Conservation (phyloP, 2,113 vertebrate species). For the Pyxicephalus adspersus region DNA sequence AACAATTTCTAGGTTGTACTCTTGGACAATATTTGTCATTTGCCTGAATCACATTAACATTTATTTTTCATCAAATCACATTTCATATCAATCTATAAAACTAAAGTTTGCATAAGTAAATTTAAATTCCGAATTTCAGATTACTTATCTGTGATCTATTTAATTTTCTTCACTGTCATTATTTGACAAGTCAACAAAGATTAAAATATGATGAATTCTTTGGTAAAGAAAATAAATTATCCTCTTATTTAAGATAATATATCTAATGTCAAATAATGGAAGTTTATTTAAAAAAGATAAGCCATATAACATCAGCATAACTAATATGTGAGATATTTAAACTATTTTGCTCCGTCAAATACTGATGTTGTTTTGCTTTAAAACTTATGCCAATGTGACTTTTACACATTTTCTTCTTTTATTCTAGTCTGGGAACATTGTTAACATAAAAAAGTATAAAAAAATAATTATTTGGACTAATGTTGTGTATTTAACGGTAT, state of each 20-base stretch:
- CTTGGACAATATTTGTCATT: slow-evolving; percentile 43
- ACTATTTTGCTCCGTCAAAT: no score
- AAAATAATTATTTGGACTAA: no score
- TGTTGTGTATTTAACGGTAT: no score
- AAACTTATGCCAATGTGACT: no score
- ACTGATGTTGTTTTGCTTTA: no score
- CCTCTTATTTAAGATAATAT: slow-evolving; percentile 22
- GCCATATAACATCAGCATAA: no score
- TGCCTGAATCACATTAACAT: slow-evolving; percentile 54
- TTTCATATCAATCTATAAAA: slow-evolving; percentile 42
- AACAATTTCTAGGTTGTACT: slow-evolving; percentile 28
- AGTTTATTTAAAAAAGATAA: no score
- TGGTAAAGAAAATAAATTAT: slow-evolving; percentile 42
- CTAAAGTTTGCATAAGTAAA: slow-evolving; percentile 48
- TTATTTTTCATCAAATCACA: slow-evolving; percentile 51
- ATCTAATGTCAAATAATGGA: slow-evolving; percentile 7
- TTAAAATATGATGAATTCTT: slow-evolving; percentile 48
- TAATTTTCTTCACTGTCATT: slow-evolving; percentile 52
- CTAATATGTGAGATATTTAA: no score
- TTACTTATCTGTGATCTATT: slow-evolving; percentile 53
- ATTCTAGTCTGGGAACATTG: no score
- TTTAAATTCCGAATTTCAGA: slow-evolving; percentile 40
- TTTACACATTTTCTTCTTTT: no score
- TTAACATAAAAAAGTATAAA: no score
- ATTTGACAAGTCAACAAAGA: slow-evolving; percentile 53